Conservation (phyloP, 2,888 invertebrate species). For the Notocelia uddmanniana region DNA sequence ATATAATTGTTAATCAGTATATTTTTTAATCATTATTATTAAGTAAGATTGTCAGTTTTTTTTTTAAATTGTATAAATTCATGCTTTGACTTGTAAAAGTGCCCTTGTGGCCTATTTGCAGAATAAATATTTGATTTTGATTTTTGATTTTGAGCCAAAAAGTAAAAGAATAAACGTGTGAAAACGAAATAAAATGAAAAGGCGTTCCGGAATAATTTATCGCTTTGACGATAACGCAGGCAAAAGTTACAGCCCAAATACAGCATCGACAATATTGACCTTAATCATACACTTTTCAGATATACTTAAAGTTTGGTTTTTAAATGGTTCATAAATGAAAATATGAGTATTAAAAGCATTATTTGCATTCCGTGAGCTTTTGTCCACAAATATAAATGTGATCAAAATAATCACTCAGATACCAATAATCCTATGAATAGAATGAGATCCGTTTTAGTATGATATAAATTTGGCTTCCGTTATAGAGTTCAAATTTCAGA, state of each 20-base stretch:
- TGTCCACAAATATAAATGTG: neutral
- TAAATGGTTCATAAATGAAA: neutral
- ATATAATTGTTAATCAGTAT: no score
- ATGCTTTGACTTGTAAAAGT: no score
- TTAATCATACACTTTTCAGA: neutral
- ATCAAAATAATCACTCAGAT: neutral
- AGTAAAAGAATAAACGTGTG: neutral
- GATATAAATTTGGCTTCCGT: no score
- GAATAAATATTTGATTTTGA: no score
- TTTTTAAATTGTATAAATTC: no score
- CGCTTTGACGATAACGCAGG: constrained; percentile 7
- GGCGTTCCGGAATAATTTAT: constrained; percentile 14
- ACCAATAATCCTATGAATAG: no score
- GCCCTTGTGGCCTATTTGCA: no score
- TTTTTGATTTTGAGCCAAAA: neutral
- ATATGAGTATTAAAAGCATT: neutral
- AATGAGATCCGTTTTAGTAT: no score
- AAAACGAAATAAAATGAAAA: constrained; percentile 9
- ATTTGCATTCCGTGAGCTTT: neutral
- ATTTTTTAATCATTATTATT: no score
- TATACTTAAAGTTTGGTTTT: neutral
- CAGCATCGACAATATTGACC: constrained; percentile 2
- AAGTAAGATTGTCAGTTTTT: no score
- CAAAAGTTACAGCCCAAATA: constrained; percentile 6
- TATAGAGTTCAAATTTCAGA: no score